Base-by-base conservation (phyloP, 2,888 invertebrate genomes). In the Bruchidius siliquastri region DNA sequence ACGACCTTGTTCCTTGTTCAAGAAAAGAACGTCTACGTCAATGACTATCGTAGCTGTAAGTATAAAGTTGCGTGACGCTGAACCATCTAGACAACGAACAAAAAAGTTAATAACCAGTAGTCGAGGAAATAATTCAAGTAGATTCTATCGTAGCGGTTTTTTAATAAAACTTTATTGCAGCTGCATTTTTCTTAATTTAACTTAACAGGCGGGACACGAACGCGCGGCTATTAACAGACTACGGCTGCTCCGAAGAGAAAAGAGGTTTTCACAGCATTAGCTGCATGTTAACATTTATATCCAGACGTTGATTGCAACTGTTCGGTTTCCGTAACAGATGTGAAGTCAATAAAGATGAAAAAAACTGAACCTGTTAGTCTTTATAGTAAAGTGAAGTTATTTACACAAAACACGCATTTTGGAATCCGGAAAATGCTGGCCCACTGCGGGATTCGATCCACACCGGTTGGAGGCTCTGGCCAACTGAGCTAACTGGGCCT, bases 41-140 rank as follows among this genome's bases (percentile, higher is more conserved):
- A 49, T 49, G 49, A 1, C 49, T 26, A 26, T 2, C 26, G 26
- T 26, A 26, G 26, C 26, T 49, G 49, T 82, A 81, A 83, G 80
- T 79, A 81, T 80, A 78, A 81, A 81, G 80, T 83, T 75, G 83
- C 83, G 83, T 83, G 83, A 81, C 81, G 81, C 78, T 79, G 77
- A 76, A 77, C 79, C 80, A 83, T 83, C 80, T 80, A 77, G 75
- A 76, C 49, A 49, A 49, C 6, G 78, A 79, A 81, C 82, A 82
- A 83, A 82, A 81, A 80, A 79, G 79, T 79, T 82, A 82, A 82
- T 82, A 83, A 81, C 80, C 79, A 76, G 80, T 78, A 79, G 82
- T 77, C 77, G 76, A 80, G 80, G 81, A 80, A 82, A 83, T 82
- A 80, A 81, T 81, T 83, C 81, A 80, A 77, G 74, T 72, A 75